Conservation (phyloP, 2,797 vertebrate species). For the Eulemur albifrons region DNA sequence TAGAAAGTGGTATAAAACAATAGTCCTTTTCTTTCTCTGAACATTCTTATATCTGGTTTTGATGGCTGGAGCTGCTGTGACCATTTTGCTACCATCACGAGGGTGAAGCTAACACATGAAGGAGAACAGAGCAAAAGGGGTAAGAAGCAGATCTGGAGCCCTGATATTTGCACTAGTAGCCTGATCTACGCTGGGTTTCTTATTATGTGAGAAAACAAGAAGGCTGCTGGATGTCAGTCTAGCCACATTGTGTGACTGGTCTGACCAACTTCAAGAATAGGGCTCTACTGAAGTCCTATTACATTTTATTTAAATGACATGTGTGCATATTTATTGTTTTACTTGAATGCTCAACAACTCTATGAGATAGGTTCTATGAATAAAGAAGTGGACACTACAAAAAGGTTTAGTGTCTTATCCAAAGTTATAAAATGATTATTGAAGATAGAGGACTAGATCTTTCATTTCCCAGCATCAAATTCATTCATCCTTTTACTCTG, state of each 20-base stretch:
- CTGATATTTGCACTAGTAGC: too few species aligned
- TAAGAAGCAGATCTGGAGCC: neutral
- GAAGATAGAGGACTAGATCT: neutral
- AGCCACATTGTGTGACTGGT: neutral
- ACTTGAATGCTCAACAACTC: neutral
- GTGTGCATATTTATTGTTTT: neutral
- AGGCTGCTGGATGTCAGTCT: neutral
- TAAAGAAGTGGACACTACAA: neutral
- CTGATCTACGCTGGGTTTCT: neutral
- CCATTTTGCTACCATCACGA: neutral
- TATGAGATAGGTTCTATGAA: neutral
- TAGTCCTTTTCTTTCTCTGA: neutral
- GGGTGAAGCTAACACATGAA: neutral
- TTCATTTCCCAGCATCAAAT: neutral
- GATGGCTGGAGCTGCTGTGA: neutral
- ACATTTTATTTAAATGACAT: neutral
- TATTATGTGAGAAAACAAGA: neutral
- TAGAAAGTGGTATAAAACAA: neutral
- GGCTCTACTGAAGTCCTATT: neutral
- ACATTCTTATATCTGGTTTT: neutral
- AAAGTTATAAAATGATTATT: neutral
- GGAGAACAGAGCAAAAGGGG: neutral
- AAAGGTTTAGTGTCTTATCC: neutral
- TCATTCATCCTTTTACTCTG: neutral
- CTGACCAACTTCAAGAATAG: neutral